Base-by-base conservation (phyloP, 2,797 vertebrate species). In the Chaunax sp. region DNA sequence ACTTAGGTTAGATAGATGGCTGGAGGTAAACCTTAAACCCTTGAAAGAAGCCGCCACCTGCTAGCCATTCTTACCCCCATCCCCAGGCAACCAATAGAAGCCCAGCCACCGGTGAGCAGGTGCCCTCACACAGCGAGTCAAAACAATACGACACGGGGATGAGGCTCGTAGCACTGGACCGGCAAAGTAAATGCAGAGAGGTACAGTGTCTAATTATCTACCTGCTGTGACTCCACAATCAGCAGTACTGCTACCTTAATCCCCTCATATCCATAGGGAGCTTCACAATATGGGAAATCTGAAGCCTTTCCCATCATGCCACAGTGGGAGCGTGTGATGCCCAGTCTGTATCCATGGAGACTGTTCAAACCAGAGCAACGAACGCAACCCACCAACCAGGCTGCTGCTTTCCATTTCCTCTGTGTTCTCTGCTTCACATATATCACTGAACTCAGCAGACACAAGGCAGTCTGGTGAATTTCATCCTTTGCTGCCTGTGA, bases 171-270 rank as follows among this genome's bases (percentile, higher is more conserved):
- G 82, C 71, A 66, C 83, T 74, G 82, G 79, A 78, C 55, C 83
- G 72, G 80, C 71, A 70, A 88, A 81, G 72, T 64, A 83, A 87
- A 91, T 78, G 75, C 63, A 76, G 79, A 89, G 81, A 69, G 61
- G 71, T 81, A 76, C 68, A 64, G 70, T 80, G 80, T 90, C 82
- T 89, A 81, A 92, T 92, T 85, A 92, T 91, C 83, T 81, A 87
- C 81, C 87, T 83, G 83, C 80, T 86, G 88, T 76, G 82, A 62
- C 75, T 72, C 86, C 89, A 87, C 66, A 70, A 89, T 69, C 80
- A 82, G 87, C 55, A 59, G 69, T 67, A 64, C 80, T 64, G 72
- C 81, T 50, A 50, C 69, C 57, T 81, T 92, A 92, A 92, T 90
- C 87, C 89, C 78, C 72, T 86, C 73, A 69, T 62, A 80, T 77